phyloP scores from a whole-genome alignment of 2,797 vertebrate genomes.

The Pangasius sanitwongsei region DNA sequence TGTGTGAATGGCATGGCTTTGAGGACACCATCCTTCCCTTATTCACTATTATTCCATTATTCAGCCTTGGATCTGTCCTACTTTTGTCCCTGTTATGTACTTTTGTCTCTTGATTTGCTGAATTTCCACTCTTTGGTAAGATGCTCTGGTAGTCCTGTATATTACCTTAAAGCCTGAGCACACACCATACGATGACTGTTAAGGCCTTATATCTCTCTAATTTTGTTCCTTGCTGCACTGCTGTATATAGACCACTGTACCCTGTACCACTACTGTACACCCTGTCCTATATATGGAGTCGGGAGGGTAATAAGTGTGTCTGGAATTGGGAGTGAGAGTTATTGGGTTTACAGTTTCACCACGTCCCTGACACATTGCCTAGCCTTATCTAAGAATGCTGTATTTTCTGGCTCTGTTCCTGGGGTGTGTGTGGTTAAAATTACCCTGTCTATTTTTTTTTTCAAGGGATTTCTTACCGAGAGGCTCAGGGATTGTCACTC shows the following conservation, averaged over 20 bases:
- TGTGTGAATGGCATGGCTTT: background rate
- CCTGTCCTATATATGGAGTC: conserved; percentile 50
- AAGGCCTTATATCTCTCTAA: background rate
- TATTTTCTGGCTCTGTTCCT: conserved; percentile 31
- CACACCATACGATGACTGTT: background rate
- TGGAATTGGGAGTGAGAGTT: conserved; percentile 1
- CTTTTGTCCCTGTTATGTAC: background rate
- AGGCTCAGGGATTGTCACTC: conserved; percentile 77
- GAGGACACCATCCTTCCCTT: no score
- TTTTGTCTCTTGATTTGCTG: background rate
- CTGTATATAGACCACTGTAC: background rate
- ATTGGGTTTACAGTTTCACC: conserved; percentile 49
- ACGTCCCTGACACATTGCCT: conserved; percentile 24
- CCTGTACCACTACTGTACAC: conserved; percentile 4
- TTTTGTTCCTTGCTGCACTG: background rate
- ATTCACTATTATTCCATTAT: background rate
- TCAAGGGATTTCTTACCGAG: conserved; percentile 78
- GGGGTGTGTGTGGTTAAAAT: conserved; percentile 24
- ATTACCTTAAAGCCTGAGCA: background rate
- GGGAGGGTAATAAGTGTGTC: conserved; percentile 35
- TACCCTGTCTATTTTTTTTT: conserved; percentile 15
- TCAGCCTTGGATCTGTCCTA: background rate
- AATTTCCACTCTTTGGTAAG: background rate
- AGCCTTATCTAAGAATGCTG: conserved; percentile 28
- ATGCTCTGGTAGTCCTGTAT: background rate